Base-by-base conservation (phyloP, 2,113 vertebrate species). In the Catharus minimus region DNA sequence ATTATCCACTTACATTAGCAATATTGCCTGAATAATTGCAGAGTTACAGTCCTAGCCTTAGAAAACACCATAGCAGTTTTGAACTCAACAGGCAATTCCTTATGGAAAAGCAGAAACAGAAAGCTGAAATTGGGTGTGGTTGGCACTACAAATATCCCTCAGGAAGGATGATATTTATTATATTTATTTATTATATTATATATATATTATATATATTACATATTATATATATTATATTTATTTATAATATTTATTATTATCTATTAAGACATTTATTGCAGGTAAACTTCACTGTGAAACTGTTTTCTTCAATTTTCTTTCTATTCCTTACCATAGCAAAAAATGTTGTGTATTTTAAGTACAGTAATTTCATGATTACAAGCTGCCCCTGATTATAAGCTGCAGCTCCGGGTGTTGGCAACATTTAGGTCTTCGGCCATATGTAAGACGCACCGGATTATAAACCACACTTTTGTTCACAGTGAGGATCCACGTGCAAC, bases 221-320 rank as follows among this genome's bases (percentile, higher is more conserved):
- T 33, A 33, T 33, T 33, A 33, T 33, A 33, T 33, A 33, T 33
- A 33, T 33, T 33, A 33, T 33, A 33, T 33, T 33, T 33, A 33
- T 33, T 33, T 33, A 33, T 33, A 33, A 33, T 33, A 33, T 33
- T 33, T 33, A 33, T 33, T 33, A 33, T 33, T 33, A 9, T 52
- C 6, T 56, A 5, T 65, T 60, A 69, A 47, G 14, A 9, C n/a
- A 43, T 13, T 38, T 60, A 32, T 32, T 56, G 28, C 0, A 0
- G 7, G 7, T 55, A 43, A 33, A 13, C 13, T 65, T 66, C 8
- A 38, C 26, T 47, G 21, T 33, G 9, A 33, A 85, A n/a, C 9
- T 33, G 14, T 44, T 53, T 65, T 47, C 4, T 73, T 43, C 7
- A n/a, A 0, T 56, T 57, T 27, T 27, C 14, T 36, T 67, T 33